Base-by-base conservation (phyloP, 1,140 invertebrate species). In the Drosophila dunni region DNA sequence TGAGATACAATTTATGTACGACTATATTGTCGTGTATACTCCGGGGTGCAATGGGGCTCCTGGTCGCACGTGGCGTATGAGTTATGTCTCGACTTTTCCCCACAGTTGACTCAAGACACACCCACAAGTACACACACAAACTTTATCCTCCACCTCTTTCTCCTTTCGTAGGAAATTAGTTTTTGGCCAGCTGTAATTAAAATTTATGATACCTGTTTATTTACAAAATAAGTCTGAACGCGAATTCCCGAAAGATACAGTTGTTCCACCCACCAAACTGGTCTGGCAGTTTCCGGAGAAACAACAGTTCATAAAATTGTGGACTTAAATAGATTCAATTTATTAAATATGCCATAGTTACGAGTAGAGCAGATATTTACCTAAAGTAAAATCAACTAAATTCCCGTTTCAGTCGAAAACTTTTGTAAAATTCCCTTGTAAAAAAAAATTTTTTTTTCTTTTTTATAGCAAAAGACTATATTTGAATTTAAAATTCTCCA, bases 121-220 rank as follows among this genome's bases (percentile, higher is more conserved):
- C 64, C 69, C 62, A 34, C 54, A 64, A 13, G n/a, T 20, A 40
- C 50, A 48, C 33, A 54, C 48, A 44, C 33, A n/a, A 3, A 58
- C 45, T n/a, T 62, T 51, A 20, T 20, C 2, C 17, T 20, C 17
- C 46, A 44, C 29, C 58, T 13, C 10, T 42, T n/a, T 53, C 29
- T 53, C 88, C 68, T 81, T 90, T 84, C 66, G 72, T 58, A 73
- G 78, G 95, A 94, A 76, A 97, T 97, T 57, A 94, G 95, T 91
- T 97, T 86, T 83, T 68, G 84, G 79, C 66, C 66, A 67, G 53
- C 53, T 58, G 96, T 97, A 94, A 77, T 91, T 91, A 91, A 91
- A 91, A 91, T 91, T 91, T 89, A 91, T 84, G 84, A 91, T 82
- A 89, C 81, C 84, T 82, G 83, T 77, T 91, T 82, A 63, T 79